Conservation (phyloP, 2,797 vertebrate genomes). For the Rhynchonycteris naso region DNA sequence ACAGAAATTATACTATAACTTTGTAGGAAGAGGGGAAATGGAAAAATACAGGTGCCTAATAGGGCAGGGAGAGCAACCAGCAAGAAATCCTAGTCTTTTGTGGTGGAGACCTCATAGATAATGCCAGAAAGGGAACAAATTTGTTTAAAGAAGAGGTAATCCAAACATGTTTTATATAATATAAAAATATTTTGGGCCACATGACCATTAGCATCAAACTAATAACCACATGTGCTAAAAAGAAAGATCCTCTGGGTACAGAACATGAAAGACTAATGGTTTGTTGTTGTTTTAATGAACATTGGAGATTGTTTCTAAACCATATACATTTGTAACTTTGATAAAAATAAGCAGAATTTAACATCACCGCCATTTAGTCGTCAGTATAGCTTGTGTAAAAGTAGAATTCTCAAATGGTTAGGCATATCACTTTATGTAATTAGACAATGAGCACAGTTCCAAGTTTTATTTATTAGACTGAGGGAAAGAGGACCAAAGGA, state of each 20-base stretch:
- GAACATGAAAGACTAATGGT: neutral
- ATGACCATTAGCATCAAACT: neutral
- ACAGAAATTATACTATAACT: neutral
- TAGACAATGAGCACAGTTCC: neutral
- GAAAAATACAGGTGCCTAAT: neutral
- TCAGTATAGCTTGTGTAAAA: neutral
- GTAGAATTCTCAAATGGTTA: neutral
- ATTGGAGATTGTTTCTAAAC: neutral
- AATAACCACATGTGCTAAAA: neutral
- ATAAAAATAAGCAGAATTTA: neutral
- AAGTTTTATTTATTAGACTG: neutral
- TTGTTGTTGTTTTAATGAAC: neutral
- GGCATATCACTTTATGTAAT: neutral
- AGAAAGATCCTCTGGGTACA: neutral
- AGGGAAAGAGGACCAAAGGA: neutral
- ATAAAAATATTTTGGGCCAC: neutral
- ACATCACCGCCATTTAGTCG: neutral
- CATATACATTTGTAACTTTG: neutral
- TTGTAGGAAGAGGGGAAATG: no score
- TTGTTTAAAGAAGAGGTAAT: neutral
- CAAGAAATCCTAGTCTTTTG: neutral
- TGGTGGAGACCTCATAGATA: neutral
- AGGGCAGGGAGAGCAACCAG: accelerated
- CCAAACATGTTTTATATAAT: neutral
- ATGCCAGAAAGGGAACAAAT: neutral